Evolutionary conservation across 2,888 invertebrate genomes (phyloP), one percentile per base, ranked within the genome.

Genomic region (Tiliacea citrago): DNA sequence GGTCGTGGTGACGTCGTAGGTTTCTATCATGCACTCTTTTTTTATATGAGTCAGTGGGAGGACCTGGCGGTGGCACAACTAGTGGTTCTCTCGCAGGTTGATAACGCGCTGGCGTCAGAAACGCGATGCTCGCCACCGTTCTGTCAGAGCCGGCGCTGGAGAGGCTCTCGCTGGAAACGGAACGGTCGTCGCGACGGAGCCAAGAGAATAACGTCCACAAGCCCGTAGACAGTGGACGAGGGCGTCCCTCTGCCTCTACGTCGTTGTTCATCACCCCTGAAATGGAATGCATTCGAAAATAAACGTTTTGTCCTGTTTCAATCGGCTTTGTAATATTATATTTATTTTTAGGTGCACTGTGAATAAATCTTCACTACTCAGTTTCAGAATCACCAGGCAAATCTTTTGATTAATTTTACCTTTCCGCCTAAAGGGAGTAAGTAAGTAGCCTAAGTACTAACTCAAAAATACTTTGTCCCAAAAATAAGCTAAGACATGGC

Each of bases 71-170:
- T 51, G 97, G 96, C 77, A 95, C 92, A 85, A 95, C 92, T 68
- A 95, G 89, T 35, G 96, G 95, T 65, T 92, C 89, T 49, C 91
- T 87, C 39, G 93, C 92, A 24, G 93, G 92, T 68, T 93, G 93
- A 91, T 97, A 97, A 79, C 95, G 93, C 63, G 96, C 93, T 79
- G 98, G 97, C 70, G 96, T 92, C 83, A 98, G 96, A 91, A 97
- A 98, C 29, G 98, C 97, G 90, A 98, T 98, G 89, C 98, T 98
- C 58, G 97, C 97, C 29, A 97, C 98, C 16, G 98, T 98, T 68
- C 98, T 97, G 75, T 97, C 98, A 86, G 98, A 98, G 89, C 97
- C 97, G 68, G 97, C 97, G 85, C 98, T 98, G 86, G 97, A 97
- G 81, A 98, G 95, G 91, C 98, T 98, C 49, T 94, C 95, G 85